Base-by-base conservation (phyloP, 1,140 invertebrate species). In the Ostrea edulis region DNA sequence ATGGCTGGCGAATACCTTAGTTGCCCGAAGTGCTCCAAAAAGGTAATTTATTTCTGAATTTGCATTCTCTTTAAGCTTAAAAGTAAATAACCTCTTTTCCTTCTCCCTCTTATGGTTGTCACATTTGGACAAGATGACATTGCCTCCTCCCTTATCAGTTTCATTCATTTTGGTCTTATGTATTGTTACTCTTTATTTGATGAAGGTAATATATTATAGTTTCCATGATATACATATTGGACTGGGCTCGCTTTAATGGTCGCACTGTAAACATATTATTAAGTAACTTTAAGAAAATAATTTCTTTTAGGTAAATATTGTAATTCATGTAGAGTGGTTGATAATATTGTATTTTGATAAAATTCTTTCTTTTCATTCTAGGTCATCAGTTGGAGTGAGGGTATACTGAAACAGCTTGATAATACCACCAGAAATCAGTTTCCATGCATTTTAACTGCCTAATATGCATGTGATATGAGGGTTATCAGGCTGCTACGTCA, bases 401-500 rank as follows among this genome's bases (percentile, higher is more conserved):
- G 65, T 20, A 83, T 90, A 82, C 25, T 87, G 4, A 35, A 58
- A 22, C 2, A 87, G 44, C 77, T 87, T 9, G 86, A 87, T 35
- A 82, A 44, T 35, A 22, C 58, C 44, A 22, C 55, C 14, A 58
- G 77, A 44, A 8, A 35, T 17, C 52, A 55, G 25, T 87, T 87
- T 58, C 86, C 86, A 11, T 87, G 86, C 25, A 82, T 87, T 29
- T 44, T 62, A 2, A 87, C 54, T 8, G 14, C 53, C 8, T 65
- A 65, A 29, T 52, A 83, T 44, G 55, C 29, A 20, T 87, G 86
- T 83, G 86, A 87, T 22, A 17, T 82, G n/a, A 88, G 84, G 0
- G 89, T 92, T 82, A 87, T 89, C 4, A 65, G 29, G 12, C 62
- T 85, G 55, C 58, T 90, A 71, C n/a, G 89, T 35, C 84, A 90